Evolutionary conservation across 2,113 vertebrate genomes (phyloP).

Genomic region (Nycticryphes semicollaris): DNA sequence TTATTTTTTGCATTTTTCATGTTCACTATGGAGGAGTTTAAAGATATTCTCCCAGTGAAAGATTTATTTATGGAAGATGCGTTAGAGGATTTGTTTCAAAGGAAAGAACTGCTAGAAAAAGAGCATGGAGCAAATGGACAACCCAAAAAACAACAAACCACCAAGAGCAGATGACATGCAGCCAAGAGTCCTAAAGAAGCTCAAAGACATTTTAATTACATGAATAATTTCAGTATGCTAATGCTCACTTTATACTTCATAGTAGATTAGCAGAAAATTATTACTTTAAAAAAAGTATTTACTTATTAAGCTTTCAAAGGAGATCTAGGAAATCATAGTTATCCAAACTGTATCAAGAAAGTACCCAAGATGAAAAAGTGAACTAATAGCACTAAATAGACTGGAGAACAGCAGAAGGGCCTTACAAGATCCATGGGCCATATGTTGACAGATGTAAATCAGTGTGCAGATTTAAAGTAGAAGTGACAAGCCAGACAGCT

Average conservation of each 20-base stretch:
- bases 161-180: neutral
- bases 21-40: neutral
- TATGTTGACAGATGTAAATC: neutral
- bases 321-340: neutral
- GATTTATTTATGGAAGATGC: neutral
- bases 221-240: neutral
- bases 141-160: neutral
- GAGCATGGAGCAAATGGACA: neutral
- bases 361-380: neutral
- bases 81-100: neutral
- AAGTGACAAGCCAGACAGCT: neutral
- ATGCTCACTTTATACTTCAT: neutral
- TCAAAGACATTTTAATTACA: neutral
- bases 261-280: neutral
- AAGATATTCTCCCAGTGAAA: neutral
- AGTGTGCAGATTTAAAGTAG: neutral
- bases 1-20: neutral
- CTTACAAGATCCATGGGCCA: neutral
- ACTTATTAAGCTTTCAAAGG: neutral
- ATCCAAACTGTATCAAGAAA: neutral
- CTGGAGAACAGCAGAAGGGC: neutral
- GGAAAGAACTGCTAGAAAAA: neutral
- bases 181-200: neutral
- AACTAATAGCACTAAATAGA: neutral
- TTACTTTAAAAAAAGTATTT: neutral